Evolutionary conservation across 2,797 vertebrate species (phyloP), one percentile per base, ranked within the genome.

Genomic region (Chaenodraco wilsoni): DNA sequence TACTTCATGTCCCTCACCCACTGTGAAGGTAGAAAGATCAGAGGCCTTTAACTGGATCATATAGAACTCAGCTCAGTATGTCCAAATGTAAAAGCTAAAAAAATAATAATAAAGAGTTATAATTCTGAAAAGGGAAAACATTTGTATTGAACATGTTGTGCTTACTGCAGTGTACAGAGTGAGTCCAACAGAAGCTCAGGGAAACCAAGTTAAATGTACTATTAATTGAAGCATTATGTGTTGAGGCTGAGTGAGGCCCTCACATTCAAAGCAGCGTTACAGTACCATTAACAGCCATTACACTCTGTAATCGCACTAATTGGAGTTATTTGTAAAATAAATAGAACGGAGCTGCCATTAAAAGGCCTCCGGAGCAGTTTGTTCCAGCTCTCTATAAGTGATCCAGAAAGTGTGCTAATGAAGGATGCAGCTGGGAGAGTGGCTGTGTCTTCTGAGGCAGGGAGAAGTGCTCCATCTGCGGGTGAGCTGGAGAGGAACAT

Each of bases 291-390:
- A 88, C 78, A 65, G 68, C 76, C 82, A 87, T 86, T 89, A 88
- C 67, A 84, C 81, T 88, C 57, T 57, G 68, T 79, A 88, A 89
- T 85, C 84, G 72, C 72, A 45, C 88, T 81, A 81, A 89, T 90
- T 91, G 76, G 78, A 83, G 87, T 88, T 78, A 89, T 89, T 91
- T 87, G 82, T 83, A 84, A 91, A 90, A 83, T 65, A 93, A 94
- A 94, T 77, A 92, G 63, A 73, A 79, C 68, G 62, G 65, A 76
- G 79, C 72, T 80, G 89, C 81, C 73, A 81, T 74, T 67, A 69
- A 74, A 88, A 78, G 13, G 74, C 78, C 81, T 64, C 14, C 19
- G 88, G 88, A 85, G 87, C 73, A 74, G 78, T 69, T 76, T 70
- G 71, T 89, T 84, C 43, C 62, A 69, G 64, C 76, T 74, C 81